These are phyloP conservation scores for Antheraea pernyi DNA, from an alignment of 1,140 invertebrate genomes.

Conservation along the genomic window DNA sequence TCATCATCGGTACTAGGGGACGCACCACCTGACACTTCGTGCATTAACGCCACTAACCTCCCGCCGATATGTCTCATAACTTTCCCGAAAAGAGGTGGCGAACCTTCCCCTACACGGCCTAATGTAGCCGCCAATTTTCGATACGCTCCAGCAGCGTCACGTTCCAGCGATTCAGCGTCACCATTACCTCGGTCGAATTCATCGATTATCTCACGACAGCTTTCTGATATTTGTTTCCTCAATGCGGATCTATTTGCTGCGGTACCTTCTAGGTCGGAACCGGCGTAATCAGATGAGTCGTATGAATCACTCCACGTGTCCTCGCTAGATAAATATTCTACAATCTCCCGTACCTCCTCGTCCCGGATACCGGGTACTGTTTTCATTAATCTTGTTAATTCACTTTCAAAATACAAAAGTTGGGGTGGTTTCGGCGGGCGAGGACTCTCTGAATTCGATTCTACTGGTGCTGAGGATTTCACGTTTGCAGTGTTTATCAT, in stretches of 20 bases:
- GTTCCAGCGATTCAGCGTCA: conserved; percentile 83
- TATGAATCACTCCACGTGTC: conserved; percentile 96
- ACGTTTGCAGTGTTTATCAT: conserved; percentile 86
- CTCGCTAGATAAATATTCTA: conserved; percentile 94
- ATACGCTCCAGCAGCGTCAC: conserved; percentile 90
- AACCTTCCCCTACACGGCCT: conserved; percentile 86
- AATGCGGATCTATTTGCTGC: conserved; percentile 85
- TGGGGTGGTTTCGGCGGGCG: conserved; percentile 88
- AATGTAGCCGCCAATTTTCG: conserved; percentile 90
- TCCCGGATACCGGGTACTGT: conserved; percentile 94
- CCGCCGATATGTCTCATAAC: conserved; percentile 96
- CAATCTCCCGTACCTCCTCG: conserved; percentile 93
- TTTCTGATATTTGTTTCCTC: conserved; percentile 92
- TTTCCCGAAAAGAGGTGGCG: conserved; percentile 93
- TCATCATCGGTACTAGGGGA: conserved; percentile 91
- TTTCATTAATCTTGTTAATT: conserved; percentile 94
- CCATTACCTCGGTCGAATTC: conserved; percentile 86
- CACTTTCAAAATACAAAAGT: conserved; percentile 92
- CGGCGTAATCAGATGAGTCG: conserved; percentile 94
- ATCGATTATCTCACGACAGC: conserved; percentile 92
- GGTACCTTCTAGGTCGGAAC: conserved; percentile 90
- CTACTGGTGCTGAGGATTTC: conserved; percentile 79
- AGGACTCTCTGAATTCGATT: conserved; percentile 79
- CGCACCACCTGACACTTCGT: conserved; percentile 91
- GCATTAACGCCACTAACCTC: conserved; percentile 93